phyloP scores from a whole-genome alignment of 2,113 vertebrate genomes.

The human region DNA sequence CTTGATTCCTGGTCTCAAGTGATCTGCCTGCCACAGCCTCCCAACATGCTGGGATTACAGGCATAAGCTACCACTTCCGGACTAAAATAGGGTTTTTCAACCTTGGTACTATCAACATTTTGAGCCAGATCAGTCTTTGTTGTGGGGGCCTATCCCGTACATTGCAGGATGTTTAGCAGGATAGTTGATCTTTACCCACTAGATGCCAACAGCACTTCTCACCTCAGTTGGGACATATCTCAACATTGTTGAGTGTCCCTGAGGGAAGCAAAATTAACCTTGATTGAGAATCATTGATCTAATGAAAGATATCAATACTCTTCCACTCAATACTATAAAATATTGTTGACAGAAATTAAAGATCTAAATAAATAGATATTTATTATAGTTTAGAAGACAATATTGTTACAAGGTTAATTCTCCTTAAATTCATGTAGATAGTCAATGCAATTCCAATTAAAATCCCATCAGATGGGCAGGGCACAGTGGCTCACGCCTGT shows the following conservation, averaged over 20 bases:
- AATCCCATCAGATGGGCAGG: neutral
- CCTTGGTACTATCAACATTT: neutral
- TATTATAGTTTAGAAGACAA: neutral
- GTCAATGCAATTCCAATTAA: neutral
- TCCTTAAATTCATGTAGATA: neutral
- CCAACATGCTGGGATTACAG: too few species aligned
- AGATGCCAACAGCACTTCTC: neutral
- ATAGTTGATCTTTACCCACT: neutral
- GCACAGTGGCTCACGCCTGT: too few species aligned
- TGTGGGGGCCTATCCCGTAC: neutral
- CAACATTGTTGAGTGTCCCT: neutral
- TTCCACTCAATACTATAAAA: neutral
- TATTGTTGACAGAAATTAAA: neutral
- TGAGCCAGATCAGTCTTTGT: neutral
- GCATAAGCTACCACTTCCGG: too few species aligned
- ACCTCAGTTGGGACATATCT: neutral
- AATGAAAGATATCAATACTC: neutral
- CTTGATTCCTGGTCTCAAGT: too few species aligned
- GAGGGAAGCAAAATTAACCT: neutral
- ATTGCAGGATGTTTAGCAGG: neutral
- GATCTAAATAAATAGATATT: neutral
- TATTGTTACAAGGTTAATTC: neutral
- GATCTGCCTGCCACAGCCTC: too few species aligned
- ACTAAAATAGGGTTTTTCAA: neutral
- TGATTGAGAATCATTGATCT: neutral